phyloP scores from a whole-genome alignment of 1,140 invertebrate genomes.

The Orchesella cincta region DNA sequence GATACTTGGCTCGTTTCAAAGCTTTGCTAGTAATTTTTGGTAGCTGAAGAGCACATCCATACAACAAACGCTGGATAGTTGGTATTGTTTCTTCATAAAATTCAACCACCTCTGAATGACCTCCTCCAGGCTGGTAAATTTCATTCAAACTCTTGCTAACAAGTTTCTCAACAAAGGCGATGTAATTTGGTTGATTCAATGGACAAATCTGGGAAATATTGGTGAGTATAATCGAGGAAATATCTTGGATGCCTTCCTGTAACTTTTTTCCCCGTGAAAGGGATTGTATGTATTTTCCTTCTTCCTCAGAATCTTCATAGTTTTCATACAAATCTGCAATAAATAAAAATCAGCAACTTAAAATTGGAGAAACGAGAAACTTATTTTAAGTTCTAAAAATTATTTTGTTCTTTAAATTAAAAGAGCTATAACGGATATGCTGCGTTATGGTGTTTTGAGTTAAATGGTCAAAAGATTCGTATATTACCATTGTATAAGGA shows the following conservation, averaged over 20 bases:
- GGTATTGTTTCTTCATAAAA: not conserved
- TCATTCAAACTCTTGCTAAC: not conserved
- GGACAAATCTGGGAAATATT: not conserved
- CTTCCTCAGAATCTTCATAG: too few species aligned
- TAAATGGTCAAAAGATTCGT: too few species aligned
- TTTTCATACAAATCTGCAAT: too few species aligned
- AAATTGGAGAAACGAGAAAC: too few species aligned
- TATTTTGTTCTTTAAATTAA: too few species aligned
- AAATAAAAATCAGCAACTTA: too few species aligned
- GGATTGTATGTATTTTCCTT: too few species aligned
- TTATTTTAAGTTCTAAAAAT: too few species aligned
- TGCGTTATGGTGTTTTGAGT: too few species aligned
- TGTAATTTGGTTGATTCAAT: not conserved
- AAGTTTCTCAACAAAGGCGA: not conserved
- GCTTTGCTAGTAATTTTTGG: not conserved
- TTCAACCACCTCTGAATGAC: not conserved
- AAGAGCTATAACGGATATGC: too few species aligned
- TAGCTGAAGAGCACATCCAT: not conserved
- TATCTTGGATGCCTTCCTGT: not conserved
- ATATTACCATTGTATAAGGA: not conserved
- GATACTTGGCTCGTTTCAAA: not conserved
- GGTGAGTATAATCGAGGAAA: not conserved
- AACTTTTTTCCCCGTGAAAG: too few species aligned
- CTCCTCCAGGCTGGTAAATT: not conserved
- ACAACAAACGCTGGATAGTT: not conserved